Conservation (phyloP, 2,888 invertebrate species). For the Eupeodes luniger region DNA sequence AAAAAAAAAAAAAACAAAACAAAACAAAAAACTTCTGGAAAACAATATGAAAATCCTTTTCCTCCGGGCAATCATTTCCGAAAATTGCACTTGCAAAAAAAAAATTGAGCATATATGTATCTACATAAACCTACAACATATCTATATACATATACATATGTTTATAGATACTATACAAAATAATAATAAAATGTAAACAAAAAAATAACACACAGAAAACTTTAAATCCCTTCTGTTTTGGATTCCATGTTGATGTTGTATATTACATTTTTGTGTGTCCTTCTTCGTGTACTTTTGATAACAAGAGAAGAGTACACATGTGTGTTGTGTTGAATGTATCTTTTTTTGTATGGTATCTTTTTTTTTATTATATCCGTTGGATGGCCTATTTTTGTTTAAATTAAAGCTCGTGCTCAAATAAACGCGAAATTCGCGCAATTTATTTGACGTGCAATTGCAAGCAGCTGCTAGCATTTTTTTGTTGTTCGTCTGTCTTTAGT, state of each 20-base stretch:
- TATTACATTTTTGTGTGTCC: constrained; percentile 32
- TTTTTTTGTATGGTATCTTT: constrained; percentile 23
- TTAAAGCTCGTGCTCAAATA: constrained; percentile 77
- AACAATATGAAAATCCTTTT: constrained; percentile 21
- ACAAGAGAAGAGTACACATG: constrained; percentile 57
- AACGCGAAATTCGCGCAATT: constrained; percentile 76
- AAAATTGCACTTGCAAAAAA: constrained; percentile 31
- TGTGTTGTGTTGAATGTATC: constrained; percentile 70
- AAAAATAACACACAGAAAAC: constrained; percentile 6
- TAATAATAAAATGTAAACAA: constrained; percentile 28
- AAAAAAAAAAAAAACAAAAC: not conserved
- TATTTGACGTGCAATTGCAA: constrained; percentile 77
- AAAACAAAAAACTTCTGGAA: not conserved
- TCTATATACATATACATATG: constrained; percentile 15
- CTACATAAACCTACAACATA: constrained; percentile 28
- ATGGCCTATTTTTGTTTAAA: constrained; percentile 76
- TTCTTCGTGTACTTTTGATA: constrained; percentile 48
- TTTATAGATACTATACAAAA: no score
- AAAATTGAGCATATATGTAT: no score
- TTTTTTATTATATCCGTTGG: constrained; percentile 71
- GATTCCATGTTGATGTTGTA: constrained; percentile 11
- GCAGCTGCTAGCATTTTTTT: constrained; percentile 70
- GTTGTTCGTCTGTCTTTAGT: not conserved
- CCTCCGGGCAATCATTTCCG: constrained; percentile 29
- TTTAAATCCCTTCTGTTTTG: constrained; percentile 45